phyloP scores from a whole-genome alignment of 2,113 vertebrate genomes.

The Anhinga anhinga region DNA sequence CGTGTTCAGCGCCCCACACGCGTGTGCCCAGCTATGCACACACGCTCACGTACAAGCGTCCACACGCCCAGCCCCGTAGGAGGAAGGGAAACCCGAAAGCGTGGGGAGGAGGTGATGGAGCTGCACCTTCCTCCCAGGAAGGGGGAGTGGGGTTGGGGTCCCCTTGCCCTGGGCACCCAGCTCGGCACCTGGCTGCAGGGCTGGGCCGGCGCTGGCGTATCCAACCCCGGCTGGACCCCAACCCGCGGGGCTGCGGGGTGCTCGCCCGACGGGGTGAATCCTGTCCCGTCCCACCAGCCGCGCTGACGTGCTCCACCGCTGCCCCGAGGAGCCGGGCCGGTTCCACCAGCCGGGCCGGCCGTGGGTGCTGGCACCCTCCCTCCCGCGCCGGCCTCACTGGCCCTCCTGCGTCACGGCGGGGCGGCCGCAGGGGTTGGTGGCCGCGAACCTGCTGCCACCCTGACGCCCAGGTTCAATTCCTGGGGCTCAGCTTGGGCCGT shows the following conservation, averaged over 20 bases:
- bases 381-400: background rate
- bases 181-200: background rate
- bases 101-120: no score
- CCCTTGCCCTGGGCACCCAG: background rate
- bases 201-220: accelerated
- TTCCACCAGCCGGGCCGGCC: slow-evolving; percentile 9
- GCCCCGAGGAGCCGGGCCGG: background rate
- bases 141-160: background rate
- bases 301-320: background rate
- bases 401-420: background rate
- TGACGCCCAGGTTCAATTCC: accelerated
- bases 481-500: accelerated
- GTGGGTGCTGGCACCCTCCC: background rate
- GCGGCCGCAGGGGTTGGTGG: background rate
- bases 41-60: accelerated
- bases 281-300: background rate
- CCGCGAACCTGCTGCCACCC: background rate
- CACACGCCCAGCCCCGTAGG: accelerated
- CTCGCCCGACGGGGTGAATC: background rate
- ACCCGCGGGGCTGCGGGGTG: background rate
- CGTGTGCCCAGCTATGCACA: accelerated
- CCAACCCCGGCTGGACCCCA: background rate
- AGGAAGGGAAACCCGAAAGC: background rate
- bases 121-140: no score
- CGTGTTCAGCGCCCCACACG: no score